These are phyloP conservation scores for Catotricha subobsoleta DNA, from an alignment of 2,888 invertebrate genomes.

Conservation along the genomic window DNA sequence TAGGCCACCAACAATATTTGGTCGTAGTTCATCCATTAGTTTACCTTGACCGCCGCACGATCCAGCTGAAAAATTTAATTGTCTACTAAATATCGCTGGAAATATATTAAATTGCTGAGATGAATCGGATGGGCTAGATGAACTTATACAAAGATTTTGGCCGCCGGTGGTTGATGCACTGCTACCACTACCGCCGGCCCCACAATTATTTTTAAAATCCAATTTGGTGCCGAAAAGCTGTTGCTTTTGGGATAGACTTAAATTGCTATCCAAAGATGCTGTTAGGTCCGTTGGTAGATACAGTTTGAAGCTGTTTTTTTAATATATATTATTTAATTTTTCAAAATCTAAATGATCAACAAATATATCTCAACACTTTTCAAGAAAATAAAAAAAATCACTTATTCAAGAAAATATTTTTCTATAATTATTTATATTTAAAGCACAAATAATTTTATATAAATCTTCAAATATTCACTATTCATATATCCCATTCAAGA, in stretches of 20 bases:
- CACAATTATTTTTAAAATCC: conserved; percentile 70
- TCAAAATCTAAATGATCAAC: too few species aligned
- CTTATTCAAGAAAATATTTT: too few species aligned
- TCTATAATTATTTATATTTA: conserved; percentile 1
- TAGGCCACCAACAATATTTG: conserved; percentile 61
- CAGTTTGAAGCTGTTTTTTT: conserved; percentile 9
- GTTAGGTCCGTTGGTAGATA: conserved; percentile 10
- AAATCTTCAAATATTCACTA: conserved; percentile 6
- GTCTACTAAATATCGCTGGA: conserved; percentile 77
- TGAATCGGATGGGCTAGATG: conserved; percentile 22
- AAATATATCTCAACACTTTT: too few species aligned
- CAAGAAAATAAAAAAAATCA: too few species aligned
- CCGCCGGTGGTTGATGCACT: conserved; percentile 9
- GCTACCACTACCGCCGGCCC: conserved; percentile 33
- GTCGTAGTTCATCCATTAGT: conserved; percentile 74
- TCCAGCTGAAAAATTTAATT: conserved; percentile 61
- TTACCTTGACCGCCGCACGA: conserved; percentile 56
- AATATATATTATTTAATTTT: too few species aligned
- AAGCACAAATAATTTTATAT: neutral
- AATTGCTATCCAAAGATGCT: conserved; percentile 6
- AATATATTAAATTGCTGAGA: conserved; percentile 75
- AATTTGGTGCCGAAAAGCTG: conserved; percentile 45
- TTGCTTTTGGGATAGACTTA: conserved; percentile 6
- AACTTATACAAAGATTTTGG: conserved; percentile 26
- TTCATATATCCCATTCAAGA: neutral